Evolutionary conservation across 64 coral and sea anemone species (phyloP), one percentile per base, ranked within the genome.

Genomic region (Montipora capricornis): DNA sequence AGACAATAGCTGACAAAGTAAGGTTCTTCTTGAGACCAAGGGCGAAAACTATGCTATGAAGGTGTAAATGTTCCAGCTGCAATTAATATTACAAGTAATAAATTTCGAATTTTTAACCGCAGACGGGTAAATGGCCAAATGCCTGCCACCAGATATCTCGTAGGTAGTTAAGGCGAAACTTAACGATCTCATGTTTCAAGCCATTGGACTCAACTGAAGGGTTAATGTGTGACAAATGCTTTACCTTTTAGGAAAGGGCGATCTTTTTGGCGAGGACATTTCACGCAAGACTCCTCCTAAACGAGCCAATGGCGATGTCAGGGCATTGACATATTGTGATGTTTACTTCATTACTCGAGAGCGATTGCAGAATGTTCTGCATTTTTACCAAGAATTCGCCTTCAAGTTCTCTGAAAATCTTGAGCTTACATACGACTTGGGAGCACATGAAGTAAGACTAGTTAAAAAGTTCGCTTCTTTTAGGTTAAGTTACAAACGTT

Each of bases 271-370:
- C 7, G 95, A 97, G 58, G 95, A 97, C 58, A 97, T 97, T 55
- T 94, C 95, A 58, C 93, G 95, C 52, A 97, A 95, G 55, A 59
- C 80, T 5, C 95, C 95, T 14, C 91, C 94, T 46, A 84, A 58
- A 52, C 74, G 95, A 91, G 91, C 95, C 11, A 97, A 97, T 89
- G 95, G 95, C 89, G 95, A 97, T 71, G 95, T 97, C 57, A 94
- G 95, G 73, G 95, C 95, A 2, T 49, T 97, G 49, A 97, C 95
- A 4, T 97, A 97, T 73, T 97, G 95, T 60, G 95, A 97, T 73
- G 92, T 97, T 45, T 94, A 94, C 53, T 97, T 92, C 59, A 95
- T 97, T 83, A 97, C 93, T 89, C 95, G 95, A 73, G 95, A 97
- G 37, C 92, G 89, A 10, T 74, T 97, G 47, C 95, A 97, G 70